These are phyloP conservation scores for Melanerpes aurifrons DNA, from an alignment of 2,113 vertebrate genomes.

Conservation along the genomic window DNA sequence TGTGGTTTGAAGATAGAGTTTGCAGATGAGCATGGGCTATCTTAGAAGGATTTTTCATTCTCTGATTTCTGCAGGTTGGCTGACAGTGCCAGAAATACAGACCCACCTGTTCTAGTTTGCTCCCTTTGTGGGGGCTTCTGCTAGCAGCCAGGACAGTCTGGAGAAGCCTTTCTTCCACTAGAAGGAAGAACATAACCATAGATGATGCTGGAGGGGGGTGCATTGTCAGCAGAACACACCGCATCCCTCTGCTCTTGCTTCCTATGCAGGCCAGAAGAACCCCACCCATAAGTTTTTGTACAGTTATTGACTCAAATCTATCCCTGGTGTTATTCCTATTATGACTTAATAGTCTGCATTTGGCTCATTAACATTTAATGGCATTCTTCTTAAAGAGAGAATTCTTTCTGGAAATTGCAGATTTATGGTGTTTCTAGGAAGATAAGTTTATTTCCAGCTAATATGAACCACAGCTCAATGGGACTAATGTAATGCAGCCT, in stretches of 20 bases:
- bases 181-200: neutral
- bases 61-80: neutral
- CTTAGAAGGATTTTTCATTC: neutral
- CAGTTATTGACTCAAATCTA: neutral
- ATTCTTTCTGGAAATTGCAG: conserved; percentile 20
- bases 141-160: neutral
- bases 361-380: conserved; percentile 43
- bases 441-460: conserved; percentile 54
- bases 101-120: neutral
- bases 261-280: neutral
- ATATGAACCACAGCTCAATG: conserved; percentile 5
- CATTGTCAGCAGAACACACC: neutral
- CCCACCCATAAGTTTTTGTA: neutral
- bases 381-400: conserved; percentile 30
- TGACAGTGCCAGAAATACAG: neutral
- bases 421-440: conserved; percentile 61
- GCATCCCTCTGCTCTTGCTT: neutral
- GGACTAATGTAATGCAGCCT: conserved; percentile 29
- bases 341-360: conserved; percentile 25
- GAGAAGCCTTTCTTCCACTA: neutral
- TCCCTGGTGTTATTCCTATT: conserved; percentile 12
- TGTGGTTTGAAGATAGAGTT: neutral
- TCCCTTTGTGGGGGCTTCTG: neutral
- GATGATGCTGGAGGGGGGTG: neutral
- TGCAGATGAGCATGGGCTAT: neutral